phyloP scores from a whole-genome alignment of 1,140 invertebrate genomes.

The Caenorhabditis elegans region DNA sequence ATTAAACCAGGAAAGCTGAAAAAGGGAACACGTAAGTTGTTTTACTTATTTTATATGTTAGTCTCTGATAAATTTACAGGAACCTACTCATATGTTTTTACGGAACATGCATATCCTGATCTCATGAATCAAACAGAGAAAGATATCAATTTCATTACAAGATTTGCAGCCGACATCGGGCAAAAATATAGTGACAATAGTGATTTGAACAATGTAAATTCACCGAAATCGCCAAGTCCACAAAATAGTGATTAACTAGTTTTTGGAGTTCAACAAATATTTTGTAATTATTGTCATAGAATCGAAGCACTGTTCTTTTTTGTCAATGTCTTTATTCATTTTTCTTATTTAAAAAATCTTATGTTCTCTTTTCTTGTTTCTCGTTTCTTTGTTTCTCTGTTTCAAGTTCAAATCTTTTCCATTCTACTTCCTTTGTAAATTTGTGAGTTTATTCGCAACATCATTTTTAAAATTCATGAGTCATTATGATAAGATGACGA shows the following conservation, averaged over 20 bases:
- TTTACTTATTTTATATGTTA: not conserved
- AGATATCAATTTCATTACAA: not conserved
- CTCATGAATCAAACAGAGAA: constrained; percentile 1
- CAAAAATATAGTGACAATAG: not conserved
- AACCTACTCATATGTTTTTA: not conserved
- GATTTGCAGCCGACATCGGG: not conserved
- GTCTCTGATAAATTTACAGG: not conserved
- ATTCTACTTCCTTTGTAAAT: too few species aligned
- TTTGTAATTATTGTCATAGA: too few species aligned
- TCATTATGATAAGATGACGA: too few species aligned
- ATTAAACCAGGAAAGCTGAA: not conserved
- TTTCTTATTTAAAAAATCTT: too few species aligned
- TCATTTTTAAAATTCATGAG: too few species aligned
- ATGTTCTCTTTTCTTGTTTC: too few species aligned
- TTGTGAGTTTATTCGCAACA: too few species aligned
- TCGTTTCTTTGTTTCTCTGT: too few species aligned
- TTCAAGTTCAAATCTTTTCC: too few species aligned
- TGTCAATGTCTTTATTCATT: too few species aligned
- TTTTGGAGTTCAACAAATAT: not conserved
- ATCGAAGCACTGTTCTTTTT: too few species aligned
- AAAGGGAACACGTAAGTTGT: not conserved
- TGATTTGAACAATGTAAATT: not conserved
- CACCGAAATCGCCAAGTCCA: not conserved
- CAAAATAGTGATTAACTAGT: not conserved
- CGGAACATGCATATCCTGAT: not conserved